phyloP scores from a whole-genome alignment of 2,797 vertebrate genomes.

The Acipenser transmontanus region DNA sequence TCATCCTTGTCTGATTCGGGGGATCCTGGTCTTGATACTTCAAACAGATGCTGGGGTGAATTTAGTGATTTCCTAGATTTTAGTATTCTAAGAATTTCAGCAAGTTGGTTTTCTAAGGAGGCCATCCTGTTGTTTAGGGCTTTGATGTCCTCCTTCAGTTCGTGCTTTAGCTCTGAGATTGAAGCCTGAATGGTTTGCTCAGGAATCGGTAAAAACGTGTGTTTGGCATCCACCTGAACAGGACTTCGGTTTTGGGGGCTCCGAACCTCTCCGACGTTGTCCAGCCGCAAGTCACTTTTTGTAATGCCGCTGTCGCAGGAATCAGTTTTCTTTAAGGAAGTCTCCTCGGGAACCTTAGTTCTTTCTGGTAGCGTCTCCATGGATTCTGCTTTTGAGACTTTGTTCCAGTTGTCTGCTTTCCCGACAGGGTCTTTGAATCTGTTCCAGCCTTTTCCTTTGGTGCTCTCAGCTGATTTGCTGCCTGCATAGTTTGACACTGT shows the following conservation, averaged over 20 bases:
- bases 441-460: constrained; percentile 83
- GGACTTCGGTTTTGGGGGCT: constrained; percentile 90
- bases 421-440: constrained; percentile 82
- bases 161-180: constrained; percentile 82
- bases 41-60: constrained; percentile 77
- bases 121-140: constrained; percentile 79
- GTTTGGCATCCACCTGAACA: constrained; percentile 71
- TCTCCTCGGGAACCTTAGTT: constrained; percentile 70
- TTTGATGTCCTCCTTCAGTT: constrained; percentile 91
- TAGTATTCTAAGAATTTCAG: constrained; percentile 85
- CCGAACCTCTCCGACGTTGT: constrained; percentile 73
- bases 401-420: constrained; percentile 83
- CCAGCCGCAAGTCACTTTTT: constrained; percentile 92
- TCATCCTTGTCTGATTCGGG: constrained; percentile 87
- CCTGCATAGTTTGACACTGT: constrained; percentile 43
- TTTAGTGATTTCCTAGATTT: constrained; percentile 64
- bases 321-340: constrained; percentile 90
- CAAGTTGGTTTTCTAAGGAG: constrained; percentile 82
- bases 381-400: constrained; percentile 86
- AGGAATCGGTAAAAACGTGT: constrained; percentile 87
- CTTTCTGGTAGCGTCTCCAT: constrained; percentile 88
- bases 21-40: constrained; percentile 84
- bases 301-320: constrained; percentile 97
- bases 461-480: constrained; percentile 54
- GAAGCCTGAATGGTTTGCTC: constrained; percentile 91